phyloP scores from a whole-genome alignment of 2,113 vertebrate species.

The Oryctolagus cuniculus region mOryCun1.1 NC_091445.1:40869001-40869500 shows the following conservation, averaged over 20 bases:
- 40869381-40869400: background rate
- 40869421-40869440: background rate
- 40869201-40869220: background rate
- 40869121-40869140: background rate
- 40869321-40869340: background rate
- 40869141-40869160: background rate
- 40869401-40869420: background rate
- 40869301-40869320: background rate
- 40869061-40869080: background rate
- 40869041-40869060: background rate
- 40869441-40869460: background rate
- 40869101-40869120: fast-evolving
- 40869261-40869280: fast-evolving
- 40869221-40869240: background rate
- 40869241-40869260: background rate
- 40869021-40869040: background rate
- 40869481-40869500: background rate
- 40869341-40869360: background rate
- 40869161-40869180: too few relatives aligned
- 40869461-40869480: background rate
- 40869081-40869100: background rate
- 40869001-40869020: background rate
- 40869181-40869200: background rate
- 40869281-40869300: background rate
- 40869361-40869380: background rate